These are phyloP conservation scores for Fragum sueziense DNA, from an alignment of 2,888 invertebrate genomes.

Conservation along the genomic window DNA sequence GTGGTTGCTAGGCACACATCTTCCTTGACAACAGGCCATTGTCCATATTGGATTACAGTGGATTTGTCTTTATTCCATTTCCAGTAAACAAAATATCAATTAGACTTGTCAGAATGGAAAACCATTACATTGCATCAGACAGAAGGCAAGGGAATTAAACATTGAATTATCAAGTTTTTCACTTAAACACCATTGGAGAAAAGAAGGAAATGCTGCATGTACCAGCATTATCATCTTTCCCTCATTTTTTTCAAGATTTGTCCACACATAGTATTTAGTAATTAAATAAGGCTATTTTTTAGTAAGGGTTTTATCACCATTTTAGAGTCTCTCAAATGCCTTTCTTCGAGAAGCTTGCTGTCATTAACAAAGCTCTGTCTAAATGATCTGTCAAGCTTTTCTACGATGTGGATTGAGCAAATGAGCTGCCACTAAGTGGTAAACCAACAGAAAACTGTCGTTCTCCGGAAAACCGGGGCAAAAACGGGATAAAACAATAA, in stretches of 20 bases:
- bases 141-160: no score
- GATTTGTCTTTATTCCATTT: conserved; percentile 24
- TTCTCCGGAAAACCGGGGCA: neutral
- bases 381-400: conserved; percentile 21
- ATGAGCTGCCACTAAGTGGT: conserved; percentile 13
- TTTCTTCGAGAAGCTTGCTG: conserved; percentile 8
- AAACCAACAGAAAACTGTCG: conserved; percentile 9
- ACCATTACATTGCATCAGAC: no score
- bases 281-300: no score
- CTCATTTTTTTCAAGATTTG: no score
- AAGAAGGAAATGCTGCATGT: no score
- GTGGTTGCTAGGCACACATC: conserved; percentile 22
- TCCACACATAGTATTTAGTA: no score
- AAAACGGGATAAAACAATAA: conserved; percentile 16
- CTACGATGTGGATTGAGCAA: conserved; percentile 13
- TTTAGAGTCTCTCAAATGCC: conserved; percentile 8
- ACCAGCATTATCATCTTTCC: no score
- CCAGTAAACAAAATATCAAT: no score
- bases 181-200: no score
- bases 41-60: conserved; percentile 22
- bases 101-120: no score
- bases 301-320: no score
- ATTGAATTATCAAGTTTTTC: no score
- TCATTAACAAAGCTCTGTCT: conserved; percentile 10
- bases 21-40: conserved; percentile 23